These are phyloP conservation scores for Drosophila cognata DNA, from an alignment of 2,888 invertebrate species.

Conservation along the genomic window DNA sequence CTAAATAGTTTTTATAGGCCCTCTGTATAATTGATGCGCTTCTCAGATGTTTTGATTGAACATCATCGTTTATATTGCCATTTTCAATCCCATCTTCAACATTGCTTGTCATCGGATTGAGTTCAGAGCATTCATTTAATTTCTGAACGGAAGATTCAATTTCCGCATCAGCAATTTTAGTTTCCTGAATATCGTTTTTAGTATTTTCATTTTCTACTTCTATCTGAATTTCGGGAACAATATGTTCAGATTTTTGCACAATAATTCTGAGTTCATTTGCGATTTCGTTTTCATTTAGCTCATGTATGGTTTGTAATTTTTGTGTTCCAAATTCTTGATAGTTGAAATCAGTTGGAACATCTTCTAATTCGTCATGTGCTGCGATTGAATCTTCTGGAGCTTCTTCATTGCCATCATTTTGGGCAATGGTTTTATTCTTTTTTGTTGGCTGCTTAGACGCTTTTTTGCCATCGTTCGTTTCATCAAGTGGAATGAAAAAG, in stretches of 20 bases:
- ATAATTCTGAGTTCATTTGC: slow-evolving; percentile 32
- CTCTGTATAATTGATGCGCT: slow-evolving; percentile 38
- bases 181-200: neutral
- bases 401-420: neutral
- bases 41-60: neutral
- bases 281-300: slow-evolving; percentile 60
- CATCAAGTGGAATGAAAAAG: slow-evolving; percentile 70
- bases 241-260: neutral
- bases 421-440: neutral
- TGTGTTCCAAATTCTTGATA: slow-evolving; percentile 37
- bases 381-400: neutral
- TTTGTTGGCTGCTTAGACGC: slow-evolving; percentile 50
- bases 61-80: neutral
- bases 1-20: slow-evolving; percentile 11
- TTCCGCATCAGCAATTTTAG: neutral
- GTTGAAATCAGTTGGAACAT: slow-evolving; percentile 26
- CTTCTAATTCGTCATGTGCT: slow-evolving; percentile 16
- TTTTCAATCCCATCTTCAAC: neutral
- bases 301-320: slow-evolving; percentile 66
- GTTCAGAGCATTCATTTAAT: neutral
- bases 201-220: neutral
- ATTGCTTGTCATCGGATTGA: neutral
- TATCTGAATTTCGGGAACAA: neutral
- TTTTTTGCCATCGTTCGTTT: slow-evolving; percentile 36
- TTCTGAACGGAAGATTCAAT: neutral